Evolutionary conservation across 1,140 invertebrate genomes (phyloP).

Genomic region (Cydia splendana): DNA sequence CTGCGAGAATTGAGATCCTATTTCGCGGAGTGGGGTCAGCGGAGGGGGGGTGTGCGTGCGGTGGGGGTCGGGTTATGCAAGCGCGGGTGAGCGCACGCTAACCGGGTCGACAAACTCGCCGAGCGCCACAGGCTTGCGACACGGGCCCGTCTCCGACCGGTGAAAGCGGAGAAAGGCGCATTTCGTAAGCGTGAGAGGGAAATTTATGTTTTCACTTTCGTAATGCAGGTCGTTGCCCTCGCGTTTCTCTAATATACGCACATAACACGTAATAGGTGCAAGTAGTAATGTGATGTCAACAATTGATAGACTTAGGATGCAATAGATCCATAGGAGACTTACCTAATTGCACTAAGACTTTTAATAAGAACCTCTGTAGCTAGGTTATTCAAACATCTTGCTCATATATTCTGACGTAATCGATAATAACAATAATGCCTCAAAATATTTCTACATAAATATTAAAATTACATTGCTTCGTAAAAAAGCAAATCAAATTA

Average conservation of each 20-base stretch:
- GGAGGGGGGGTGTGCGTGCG: slow-evolving; percentile 42
- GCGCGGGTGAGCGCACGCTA: slow-evolving; percentile 77
- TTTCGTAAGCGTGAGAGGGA: slow-evolving; percentile 79
- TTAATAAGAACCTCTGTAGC: not conserved
- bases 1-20: slow-evolving; percentile 54
- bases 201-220: slow-evolving; percentile 78
- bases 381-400: no score
- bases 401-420: no score
- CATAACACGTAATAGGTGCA: slow-evolving; percentile 20
- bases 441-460: no score
- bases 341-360: not conserved
- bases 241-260: slow-evolving; percentile 27
- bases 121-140: slow-evolving; percentile 58
- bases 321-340: not conserved
- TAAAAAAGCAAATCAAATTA: no score
- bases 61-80: slow-evolving; percentile 72
- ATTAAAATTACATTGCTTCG: no score
- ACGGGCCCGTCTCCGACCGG: slow-evolving; percentile 49
- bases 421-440: no score
- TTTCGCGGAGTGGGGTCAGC: slow-evolving; percentile 50
- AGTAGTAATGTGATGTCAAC: not conserved
- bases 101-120: slow-evolving; percentile 72
- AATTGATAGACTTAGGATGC: not conserved
- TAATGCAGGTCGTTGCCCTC: slow-evolving; percentile 66
- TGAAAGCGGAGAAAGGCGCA: slow-evolving; percentile 78